Evolutionary conservation across 2,797 vertebrate species (phyloP).

Genomic region (Liasis olivaceus): DNA sequence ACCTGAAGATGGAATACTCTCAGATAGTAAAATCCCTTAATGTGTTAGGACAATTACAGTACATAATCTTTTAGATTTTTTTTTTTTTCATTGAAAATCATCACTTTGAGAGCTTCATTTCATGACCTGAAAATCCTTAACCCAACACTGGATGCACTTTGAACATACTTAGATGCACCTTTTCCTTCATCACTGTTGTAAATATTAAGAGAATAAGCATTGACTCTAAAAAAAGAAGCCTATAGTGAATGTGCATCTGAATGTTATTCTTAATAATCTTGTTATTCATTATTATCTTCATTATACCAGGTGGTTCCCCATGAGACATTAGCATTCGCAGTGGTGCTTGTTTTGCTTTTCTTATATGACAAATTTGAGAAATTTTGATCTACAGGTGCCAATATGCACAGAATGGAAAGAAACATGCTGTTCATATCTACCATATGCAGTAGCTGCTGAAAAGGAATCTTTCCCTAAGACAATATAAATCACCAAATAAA

Average conservation of each 20-base stretch:
- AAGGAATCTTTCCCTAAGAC: not conserved
- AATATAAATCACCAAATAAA: not conserved
- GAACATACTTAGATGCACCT: not conserved
- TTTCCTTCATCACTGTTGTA: not conserved
- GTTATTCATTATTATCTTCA: not conserved
- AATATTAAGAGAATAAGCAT: not conserved
- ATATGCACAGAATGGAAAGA: not conserved
- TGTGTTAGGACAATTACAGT: not conserved
- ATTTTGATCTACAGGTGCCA: not conserved
- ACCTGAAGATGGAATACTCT: not conserved
- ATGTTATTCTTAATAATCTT: not conserved
- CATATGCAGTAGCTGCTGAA: not conserved
- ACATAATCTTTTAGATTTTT: not conserved
- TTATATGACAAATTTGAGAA: not conserved
- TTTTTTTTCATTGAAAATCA: not conserved
- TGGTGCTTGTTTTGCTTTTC: not conserved
- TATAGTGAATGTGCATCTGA: not conserved
- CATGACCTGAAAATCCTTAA: not conserved
- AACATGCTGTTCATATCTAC: not conserved
- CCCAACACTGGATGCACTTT: not conserved
- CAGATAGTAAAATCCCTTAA: not conserved
- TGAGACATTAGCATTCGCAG: not conserved
- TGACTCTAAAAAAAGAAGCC: not conserved
- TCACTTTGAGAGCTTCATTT: not conserved
- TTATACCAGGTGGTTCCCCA: not conserved